Conservation (phyloP, 2,888 invertebrate species). For the Gerris lacustris region DNA sequence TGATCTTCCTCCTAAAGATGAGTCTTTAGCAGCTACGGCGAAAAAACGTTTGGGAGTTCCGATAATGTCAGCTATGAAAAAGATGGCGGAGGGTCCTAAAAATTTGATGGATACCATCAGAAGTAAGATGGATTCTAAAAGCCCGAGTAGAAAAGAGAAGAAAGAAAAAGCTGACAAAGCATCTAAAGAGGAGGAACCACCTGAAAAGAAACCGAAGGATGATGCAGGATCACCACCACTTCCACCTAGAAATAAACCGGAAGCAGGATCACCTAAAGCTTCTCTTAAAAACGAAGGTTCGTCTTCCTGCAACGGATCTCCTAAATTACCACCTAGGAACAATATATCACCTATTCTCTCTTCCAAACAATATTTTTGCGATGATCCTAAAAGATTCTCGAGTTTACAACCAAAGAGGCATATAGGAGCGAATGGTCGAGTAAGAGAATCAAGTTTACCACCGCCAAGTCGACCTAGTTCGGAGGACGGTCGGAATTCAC, state of each 20-base stretch:
- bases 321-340: too few relatives aligned
- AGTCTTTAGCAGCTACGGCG: too few relatives aligned
- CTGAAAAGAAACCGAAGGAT: not conserved
- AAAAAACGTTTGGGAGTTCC: not conserved
- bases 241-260: not conserved
- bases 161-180: not conserved
- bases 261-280: not conserved
- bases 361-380: not conserved
- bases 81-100: not conserved
- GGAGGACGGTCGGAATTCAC: constrained; percentile 32
- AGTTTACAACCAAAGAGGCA: not conserved
- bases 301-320: not conserved
- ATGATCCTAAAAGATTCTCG: not conserved
- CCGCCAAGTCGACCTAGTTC: not conserved
- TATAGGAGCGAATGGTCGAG: not conserved
- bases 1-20: not conserved
- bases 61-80: not conserved
- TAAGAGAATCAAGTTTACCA: not conserved
- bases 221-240: not conserved
- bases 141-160: not conserved
- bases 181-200: not conserved
- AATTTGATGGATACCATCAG: not conserved
- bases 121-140: constrained; percentile 1
- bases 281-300: not conserved
- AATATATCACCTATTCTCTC: not conserved